Evolutionary conservation across 2,888 invertebrate species (phyloP).

Genomic region (Drosophila borealis): DNA sequence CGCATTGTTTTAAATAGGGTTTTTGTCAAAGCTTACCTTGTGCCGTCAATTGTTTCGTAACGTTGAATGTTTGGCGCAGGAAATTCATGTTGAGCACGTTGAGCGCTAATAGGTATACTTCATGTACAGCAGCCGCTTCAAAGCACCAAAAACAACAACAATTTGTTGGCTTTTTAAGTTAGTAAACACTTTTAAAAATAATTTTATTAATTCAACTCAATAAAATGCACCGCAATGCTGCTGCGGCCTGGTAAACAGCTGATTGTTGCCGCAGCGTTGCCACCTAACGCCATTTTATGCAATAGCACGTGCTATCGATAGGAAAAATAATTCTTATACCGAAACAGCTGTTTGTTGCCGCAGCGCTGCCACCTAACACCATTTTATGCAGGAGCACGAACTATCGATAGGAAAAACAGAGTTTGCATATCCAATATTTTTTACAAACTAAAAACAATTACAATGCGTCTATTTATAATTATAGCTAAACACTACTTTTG

Average conservation of each 20-base stretch:
- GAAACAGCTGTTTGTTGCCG: too few relatives aligned
- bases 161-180: constrained; percentile 17
- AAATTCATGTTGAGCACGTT: constrained; percentile 81
- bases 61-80: constrained; percentile 81
- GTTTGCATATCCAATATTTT: not conserved
- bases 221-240: constrained; percentile 22
- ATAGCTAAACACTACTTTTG: constrained; percentile 31
- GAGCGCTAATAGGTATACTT: not conserved
- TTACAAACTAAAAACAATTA: not conserved
- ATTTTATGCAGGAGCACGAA: not conserved
- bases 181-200: constrained; percentile 6
- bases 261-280: constrained; percentile 26
- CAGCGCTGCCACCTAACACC: not conserved
- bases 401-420: constrained; percentile 17
- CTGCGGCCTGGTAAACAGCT: constrained; percentile 41
- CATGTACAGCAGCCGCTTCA: not conserved
- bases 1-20: constrained; percentile 3
- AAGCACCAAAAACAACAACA: not conserved
- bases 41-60: constrained; percentile 83
- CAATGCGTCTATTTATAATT: not conserved
- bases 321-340: too few relatives aligned
- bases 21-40: constrained; percentile 67
- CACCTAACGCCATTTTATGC: not conserved
- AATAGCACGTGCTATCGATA: not conserved
- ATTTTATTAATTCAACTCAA: constrained; percentile 15